Evolutionary conservation across 2,797 vertebrate genomes (phyloP).

Genomic region (Enteromius treurensis): DNA sequence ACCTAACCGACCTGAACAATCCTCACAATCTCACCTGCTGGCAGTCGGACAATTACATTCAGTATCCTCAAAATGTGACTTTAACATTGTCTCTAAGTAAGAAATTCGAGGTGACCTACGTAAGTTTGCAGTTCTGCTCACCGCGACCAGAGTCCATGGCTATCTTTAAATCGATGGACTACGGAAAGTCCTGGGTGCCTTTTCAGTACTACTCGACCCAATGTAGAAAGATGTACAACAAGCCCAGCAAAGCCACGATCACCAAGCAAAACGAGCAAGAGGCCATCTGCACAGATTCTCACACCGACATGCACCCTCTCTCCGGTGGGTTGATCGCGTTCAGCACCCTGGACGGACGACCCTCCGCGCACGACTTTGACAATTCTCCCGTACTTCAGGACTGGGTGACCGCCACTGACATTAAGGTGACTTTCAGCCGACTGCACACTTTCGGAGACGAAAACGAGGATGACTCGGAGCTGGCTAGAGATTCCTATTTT

Average conservation of each 20-base stretch:
- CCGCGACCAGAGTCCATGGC: constrained; percentile 97
- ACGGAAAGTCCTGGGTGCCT: constrained; percentile 95
- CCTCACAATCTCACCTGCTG: constrained; percentile 99
- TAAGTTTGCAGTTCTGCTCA: constrained; percentile 98
- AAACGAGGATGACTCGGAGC: constrained; percentile 96
- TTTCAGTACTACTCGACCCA: constrained; percentile 99
- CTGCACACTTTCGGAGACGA: constrained; percentile 97
- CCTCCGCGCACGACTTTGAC: constrained; percentile 98
- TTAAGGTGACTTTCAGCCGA: constrained; percentile 94
- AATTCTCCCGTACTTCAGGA: constrained; percentile 98
- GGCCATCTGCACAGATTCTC: constrained; percentile 97
- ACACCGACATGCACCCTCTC: constrained; percentile 96
- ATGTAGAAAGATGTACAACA: constrained; percentile 95
- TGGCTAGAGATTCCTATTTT: constrained; percentile 95
- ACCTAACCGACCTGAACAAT: constrained; percentile 97
- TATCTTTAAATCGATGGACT: constrained; percentile 99
- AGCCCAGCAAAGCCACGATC: constrained; percentile 89
- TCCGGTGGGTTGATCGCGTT: constrained; percentile 96
- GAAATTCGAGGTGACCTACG: constrained; percentile 98
- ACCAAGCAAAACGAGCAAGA: constrained; percentile 99
- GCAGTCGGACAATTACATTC: constrained; percentile 95
- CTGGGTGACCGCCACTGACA: constrained; percentile 99
- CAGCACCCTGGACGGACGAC: constrained; percentile 97
- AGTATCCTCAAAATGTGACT: constrained; percentile 94
- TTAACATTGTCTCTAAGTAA: constrained; percentile 93